Percentiles rank a stretch among this genome's conserved stretches.
Conservation (phyloP, 2,113 vertebrate species). For the Paraplagusia blochii region DNA sequence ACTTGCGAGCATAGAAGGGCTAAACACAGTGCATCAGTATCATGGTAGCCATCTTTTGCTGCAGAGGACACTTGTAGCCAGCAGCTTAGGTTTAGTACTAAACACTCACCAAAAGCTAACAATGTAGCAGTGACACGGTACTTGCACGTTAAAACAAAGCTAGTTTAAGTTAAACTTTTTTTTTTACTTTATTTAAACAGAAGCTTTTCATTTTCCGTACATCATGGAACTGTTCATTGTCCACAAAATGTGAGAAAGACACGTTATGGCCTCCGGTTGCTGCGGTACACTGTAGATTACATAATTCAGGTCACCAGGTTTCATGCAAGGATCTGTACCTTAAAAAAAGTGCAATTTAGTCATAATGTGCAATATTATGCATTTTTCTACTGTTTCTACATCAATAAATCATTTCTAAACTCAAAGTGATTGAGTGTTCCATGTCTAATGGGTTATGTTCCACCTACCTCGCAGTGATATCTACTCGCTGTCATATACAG, state of each 20-base stretch:
- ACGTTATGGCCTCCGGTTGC: constrained; percentile 23
- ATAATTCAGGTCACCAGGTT: constrained; percentile 50
- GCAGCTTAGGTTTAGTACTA: constrained; percentile 48
- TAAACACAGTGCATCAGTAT: constrained; percentile 48
- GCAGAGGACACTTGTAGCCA: constrained; percentile 39
- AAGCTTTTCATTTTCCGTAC: constrained; percentile 22
- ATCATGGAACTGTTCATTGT: constrained; percentile 27
- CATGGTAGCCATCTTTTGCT: constrained; percentile 34
- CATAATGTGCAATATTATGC: constrained; percentile 76
- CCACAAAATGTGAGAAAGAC: constrained; percentile 33
- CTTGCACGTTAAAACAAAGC: constrained; percentile 34
- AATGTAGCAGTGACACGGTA: constrained; percentile 52
- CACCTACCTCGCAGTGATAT: neutral
- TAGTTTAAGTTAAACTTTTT: neutral
- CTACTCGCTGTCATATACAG: neutral
- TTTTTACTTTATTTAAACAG: constrained; percentile 21
- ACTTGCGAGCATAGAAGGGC: constrained; percentile 64
- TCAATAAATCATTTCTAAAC: constrained; percentile 64
- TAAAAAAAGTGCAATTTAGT: constrained; percentile 83
- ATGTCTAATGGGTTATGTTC: constrained; percentile 23
- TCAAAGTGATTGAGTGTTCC: constrained; percentile 36
- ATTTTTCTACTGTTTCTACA: constrained; percentile 87
- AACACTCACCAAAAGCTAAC: neutral
- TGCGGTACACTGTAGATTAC: constrained; percentile 24
- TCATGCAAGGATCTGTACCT: constrained; percentile 65